phyloP scores from a whole-genome alignment of 1,140 invertebrate genomes.

The Micrasema minimum region DNA sequence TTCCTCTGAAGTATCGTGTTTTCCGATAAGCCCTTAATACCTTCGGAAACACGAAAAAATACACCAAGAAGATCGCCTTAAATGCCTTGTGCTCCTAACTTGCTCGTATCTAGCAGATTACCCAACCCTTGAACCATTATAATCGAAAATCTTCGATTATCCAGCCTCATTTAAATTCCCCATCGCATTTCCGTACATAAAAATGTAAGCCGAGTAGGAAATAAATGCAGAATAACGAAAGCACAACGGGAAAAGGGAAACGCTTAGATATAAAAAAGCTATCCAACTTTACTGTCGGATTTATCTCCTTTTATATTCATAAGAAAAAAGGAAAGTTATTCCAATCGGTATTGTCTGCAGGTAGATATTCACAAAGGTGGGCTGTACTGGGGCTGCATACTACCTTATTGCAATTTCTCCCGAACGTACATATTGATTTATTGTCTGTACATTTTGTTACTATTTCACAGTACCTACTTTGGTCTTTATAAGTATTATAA shows the following conservation, averaged over 20 bases:
- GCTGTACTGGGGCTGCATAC: conserved; percentile 28
- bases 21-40: conserved; percentile 12
- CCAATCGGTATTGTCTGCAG: conserved; percentile 53
- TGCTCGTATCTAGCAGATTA: conserved; percentile 24
- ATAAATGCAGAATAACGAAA: conserved; percentile 52
- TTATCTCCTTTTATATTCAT: conserved; percentile 54
- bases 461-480: no score
- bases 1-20: background rate
- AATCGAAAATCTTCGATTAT: conserved; percentile 53
- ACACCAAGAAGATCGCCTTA: conserved; percentile 14
- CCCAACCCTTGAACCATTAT: conserved; percentile 34
- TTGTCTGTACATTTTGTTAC: no score
- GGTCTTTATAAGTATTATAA: no score
- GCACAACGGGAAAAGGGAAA: conserved; percentile 50
- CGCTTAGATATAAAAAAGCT: conserved; percentile 54
- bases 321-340: conserved; percentile 52
- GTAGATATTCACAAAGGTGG: conserved; percentile 48
- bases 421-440: no score
- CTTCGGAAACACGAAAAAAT: conserved; percentile 20
- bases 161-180: conserved; percentile 50
- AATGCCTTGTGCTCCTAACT: conserved; percentile 17
- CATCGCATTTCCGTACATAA: conserved; percentile 50
- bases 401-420: conserved; percentile 5
- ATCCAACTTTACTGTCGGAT: conserved; percentile 52
- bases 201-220: conserved; percentile 48